Percentiles rank a stretch among this genome's conserved stretches.
These are phyloP conservation scores for Noctua comes DNA, from an alignment of 2,888 invertebrate species.

Conservation along the genomic window DNA sequence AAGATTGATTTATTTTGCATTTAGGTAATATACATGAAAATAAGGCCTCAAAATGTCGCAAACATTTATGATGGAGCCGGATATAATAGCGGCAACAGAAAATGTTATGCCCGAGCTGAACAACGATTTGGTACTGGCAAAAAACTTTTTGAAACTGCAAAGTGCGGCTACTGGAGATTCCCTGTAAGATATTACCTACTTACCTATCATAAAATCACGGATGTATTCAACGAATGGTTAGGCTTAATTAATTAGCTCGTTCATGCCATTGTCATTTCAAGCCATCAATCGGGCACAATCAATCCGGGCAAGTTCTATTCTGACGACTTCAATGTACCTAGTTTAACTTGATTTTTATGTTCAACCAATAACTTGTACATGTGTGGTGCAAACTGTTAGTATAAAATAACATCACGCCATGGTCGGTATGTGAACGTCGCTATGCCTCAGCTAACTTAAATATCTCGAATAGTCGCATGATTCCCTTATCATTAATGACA, in stretches of 20 bases:
- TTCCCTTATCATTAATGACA: too few relatives aligned
- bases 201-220: too few relatives aligned
- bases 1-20: not conserved
- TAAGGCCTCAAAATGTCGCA: constrained; percentile 77
- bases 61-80: constrained; percentile 83
- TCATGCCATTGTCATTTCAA: not conserved
- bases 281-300: not conserved
- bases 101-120: constrained; percentile 89
- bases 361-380: not conserved
- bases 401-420: not conserved
- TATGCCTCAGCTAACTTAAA: too few relatives aligned
- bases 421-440: too few relatives aligned
- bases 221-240: too few relatives aligned
- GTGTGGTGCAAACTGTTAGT: not conserved
- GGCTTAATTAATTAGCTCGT: too few relatives aligned
- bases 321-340: not conserved
- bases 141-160: constrained; percentile 91
- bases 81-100: constrained; percentile 86
- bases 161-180: constrained; percentile 91
- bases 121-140: constrained; percentile 90
- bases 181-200: constrained; percentile 83
- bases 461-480: too few relatives aligned
- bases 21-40: constrained; percentile 31
- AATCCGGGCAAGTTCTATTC: not conserved
- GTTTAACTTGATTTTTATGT: not conserved